Base-by-base conservation (phyloP, 2,888 invertebrate species). In the Diploptera punctata region DNA sequence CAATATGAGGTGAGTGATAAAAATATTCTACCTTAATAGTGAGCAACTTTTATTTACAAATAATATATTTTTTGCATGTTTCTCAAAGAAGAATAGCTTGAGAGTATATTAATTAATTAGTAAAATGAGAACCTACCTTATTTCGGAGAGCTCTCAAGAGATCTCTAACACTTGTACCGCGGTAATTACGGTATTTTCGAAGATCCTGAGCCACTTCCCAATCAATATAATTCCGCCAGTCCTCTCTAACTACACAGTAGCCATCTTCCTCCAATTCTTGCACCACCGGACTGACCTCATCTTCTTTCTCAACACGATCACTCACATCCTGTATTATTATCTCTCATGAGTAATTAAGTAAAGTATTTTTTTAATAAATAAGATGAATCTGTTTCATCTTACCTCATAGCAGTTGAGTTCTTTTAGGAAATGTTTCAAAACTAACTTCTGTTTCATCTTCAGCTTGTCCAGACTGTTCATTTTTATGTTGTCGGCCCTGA, bases 311-410 rank as follows among this genome's bases (percentile, higher is more conserved):
- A 3, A 98, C 93, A 65, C 98, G 90, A 85, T 99, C 99, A 81
- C 98, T 98, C 0, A 98, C 97, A 83, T 99, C 98, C 92, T 98
- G 83, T n/a, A n/a, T n/a, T n/a, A n/a, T n/a, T n/a, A n/a, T n/a
- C n/a, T n/a, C n/a, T n/a, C n/a, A n/a, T n/a, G n/a, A n/a, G n/a
- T n/a, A n/a, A n/a, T n/a, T n/a, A n/a, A n/a, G n/a, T n/a, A n/a
- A n/a, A n/a, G n/a, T n/a, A n/a, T n/a, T n/a, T n/a, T n/a, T n/a
- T n/a, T n/a, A n/a, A n/a, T n/a, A n/a, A n/a, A n/a, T n/a, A n/a
- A n/a, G n/a, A n/a, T n/a, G n/a, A n/a, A n/a, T n/a, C n/a, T n/a
- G n/a, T n/a, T n/a, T n/a, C n/a, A n/a, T n/a, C n/a, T n/a, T n/a
- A n/a, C n/a, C n/a, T n/a, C n/a, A n/a, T n/a, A n/a, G n/a, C n/a